These are phyloP conservation scores for Magallana gigas DNA, from an alignment of 1,140 invertebrate genomes.

Conservation along the genomic window DNA sequence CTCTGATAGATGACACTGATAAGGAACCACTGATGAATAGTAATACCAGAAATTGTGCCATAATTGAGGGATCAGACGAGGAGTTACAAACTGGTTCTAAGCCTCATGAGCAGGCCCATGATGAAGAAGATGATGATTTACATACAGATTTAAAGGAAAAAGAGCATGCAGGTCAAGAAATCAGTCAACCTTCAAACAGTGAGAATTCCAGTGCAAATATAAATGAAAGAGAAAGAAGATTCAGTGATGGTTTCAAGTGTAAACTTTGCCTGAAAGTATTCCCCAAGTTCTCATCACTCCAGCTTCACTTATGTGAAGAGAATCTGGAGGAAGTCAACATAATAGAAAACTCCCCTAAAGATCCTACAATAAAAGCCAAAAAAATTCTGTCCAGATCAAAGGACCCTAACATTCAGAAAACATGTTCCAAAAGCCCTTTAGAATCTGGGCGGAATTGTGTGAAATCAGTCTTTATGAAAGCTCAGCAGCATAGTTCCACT, in stretches of 20 bases:
- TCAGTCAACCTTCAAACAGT: background rate
- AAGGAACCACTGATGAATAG: too few species aligned
- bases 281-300: background rate
- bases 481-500: background rate
- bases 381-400: background rate
- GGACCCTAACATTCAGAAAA: background rate
- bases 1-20: too few species aligned
- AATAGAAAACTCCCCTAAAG: background rate
- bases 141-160: background rate
- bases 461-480: background rate
- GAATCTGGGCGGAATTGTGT: background rate
- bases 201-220: background rate
- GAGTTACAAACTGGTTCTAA: too few species aligned
- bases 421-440: background rate
- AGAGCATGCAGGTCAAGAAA: background rate
- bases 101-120: background rate
- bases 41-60: too few species aligned
- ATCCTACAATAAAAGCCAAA: background rate
- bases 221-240: background rate
- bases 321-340: background rate
- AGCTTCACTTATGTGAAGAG: slow-evolving; percentile 7
- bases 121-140: background rate
- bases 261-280: slow-evolving; percentile 8
- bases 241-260: background rate
- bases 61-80: too few species aligned